Evolutionary conservation across 2,113 vertebrate genomes (phyloP), one percentile per base, ranked within the genome.

Genomic region (Catharus minimus): DNA sequence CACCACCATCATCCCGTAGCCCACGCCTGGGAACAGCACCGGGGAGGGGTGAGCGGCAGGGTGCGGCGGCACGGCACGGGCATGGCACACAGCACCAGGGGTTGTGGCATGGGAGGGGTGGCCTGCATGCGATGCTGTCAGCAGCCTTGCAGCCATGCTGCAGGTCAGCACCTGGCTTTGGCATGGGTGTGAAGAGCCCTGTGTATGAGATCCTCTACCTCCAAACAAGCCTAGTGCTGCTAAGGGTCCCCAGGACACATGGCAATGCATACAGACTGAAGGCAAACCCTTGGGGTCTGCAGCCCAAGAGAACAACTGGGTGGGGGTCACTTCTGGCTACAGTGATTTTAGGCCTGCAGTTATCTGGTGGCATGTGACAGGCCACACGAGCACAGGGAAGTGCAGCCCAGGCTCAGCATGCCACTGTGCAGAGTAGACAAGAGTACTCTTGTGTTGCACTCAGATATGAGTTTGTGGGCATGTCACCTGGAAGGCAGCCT

Each of bases 1-100:
- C 86, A 99, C 99, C 94, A 99, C 99, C 99, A 99, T 99, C 99
- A 99, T 99, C 94, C 99, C 99, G 11, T 99, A 99, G 93, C 99
- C 99, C 84, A 99, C 99, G 50, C 99, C 99, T 99, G 92, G 56
- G 88, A 93, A 95, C 94, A 94, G 93, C 88, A 93, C 66, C 91
- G 50, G 76, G 92, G 89, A 95, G 85, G 66, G 62, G 67, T 93
- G 90, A 94, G 92, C 15, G 68, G 92, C 88, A 65, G 1, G 67
- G 89, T 32, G 81, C 22, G 7, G 74, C 7, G 13, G 73, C 86
- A 7, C 9, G 10, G 73, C 86, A 7, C 2, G 5, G 82, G 69
- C 43, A 88, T 7, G 4, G 86, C 11, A 0, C 26, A 3, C 53
- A 52, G 75, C 72, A 47, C 10, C 3, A 17, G 76, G 46, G 26